phyloP scores from a whole-genome alignment of 2,113 vertebrate genomes.

The Arothron firmamentum region DNA sequence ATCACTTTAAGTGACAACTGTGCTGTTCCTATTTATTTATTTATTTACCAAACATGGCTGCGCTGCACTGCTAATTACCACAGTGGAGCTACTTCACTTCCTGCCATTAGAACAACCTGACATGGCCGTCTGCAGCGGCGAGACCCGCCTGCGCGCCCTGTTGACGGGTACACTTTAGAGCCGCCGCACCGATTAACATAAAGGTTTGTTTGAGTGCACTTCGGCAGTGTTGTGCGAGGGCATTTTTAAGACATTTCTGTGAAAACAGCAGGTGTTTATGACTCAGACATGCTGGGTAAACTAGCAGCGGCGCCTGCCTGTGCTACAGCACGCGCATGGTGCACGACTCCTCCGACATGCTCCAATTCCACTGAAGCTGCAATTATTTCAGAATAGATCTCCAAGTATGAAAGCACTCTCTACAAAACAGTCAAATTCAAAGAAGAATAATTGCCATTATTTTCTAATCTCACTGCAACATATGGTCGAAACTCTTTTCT shows the following conservation, averaged over 20 bases:
- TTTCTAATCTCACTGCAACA: too few relatives aligned
- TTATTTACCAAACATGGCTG: conserved; percentile 18
- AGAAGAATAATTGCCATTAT: too few relatives aligned
- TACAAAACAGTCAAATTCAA: neutral
- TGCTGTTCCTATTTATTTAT: neutral
- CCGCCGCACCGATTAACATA: too few relatives aligned
- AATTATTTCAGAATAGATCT: neutral
- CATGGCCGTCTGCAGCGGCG: neutral
- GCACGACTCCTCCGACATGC: neutral
- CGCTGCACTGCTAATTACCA: conserved; percentile 14
- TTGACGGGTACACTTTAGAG: too few relatives aligned
- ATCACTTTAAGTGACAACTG: conserved; percentile 35
- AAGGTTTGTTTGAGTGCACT: too few relatives aligned
- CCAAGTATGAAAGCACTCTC: neutral
- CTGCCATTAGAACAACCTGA: conserved; percentile 4
- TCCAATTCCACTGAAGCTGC: neutral
- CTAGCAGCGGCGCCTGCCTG: conserved; percentile 8
- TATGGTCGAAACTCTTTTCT: too few relatives aligned
- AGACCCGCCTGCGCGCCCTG: too few relatives aligned
- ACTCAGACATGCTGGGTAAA: conserved; percentile 24
- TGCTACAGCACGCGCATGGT: neutral
- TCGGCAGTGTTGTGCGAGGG: neutral
- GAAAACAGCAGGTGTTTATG: conserved; percentile 18
- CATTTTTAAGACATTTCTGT: conserved; percentile 28
- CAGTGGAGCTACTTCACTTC: conserved; percentile 1